A percentile compares a stretch with the other conserved stretches of the same genome.
Conservation (phyloP, 2,797 vertebrate genomes). For the Nyctalus aviator region DNA sequence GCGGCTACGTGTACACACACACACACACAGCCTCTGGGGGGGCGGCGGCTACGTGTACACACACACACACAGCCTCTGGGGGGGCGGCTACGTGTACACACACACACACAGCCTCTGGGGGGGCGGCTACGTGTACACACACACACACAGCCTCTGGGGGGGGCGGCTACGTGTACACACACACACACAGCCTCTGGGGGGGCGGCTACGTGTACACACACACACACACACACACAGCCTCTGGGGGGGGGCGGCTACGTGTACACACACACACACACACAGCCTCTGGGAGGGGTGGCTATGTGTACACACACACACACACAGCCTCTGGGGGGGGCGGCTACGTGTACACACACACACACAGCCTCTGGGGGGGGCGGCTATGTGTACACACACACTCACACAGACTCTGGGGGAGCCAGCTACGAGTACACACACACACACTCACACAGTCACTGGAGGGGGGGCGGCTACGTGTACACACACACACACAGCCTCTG, state of each 20-base stretch:
- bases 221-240: background rate
- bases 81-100: no score
- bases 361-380: background rate
- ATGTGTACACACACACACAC: fast-evolving
- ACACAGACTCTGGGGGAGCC: no score
- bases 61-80: fast-evolving
- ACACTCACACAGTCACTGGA: no score
- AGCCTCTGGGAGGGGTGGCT: no score
- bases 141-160: no score
- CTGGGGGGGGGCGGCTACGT: background rate
- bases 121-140: fast-evolving
- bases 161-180: fast-evolving
- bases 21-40: background rate
- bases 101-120: no score
- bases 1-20: background rate
- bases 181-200: no score
- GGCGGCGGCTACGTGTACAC: fast-evolving
- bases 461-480: no score
- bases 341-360: no score
- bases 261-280: fast-evolving
- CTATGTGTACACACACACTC: fast-evolving
- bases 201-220: no score
- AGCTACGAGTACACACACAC: fast-evolving
- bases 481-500: no score
- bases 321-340: no score